Base-by-base conservation (phyloP, 2,888 invertebrate species). In the Cosmia trapezina region DNA sequence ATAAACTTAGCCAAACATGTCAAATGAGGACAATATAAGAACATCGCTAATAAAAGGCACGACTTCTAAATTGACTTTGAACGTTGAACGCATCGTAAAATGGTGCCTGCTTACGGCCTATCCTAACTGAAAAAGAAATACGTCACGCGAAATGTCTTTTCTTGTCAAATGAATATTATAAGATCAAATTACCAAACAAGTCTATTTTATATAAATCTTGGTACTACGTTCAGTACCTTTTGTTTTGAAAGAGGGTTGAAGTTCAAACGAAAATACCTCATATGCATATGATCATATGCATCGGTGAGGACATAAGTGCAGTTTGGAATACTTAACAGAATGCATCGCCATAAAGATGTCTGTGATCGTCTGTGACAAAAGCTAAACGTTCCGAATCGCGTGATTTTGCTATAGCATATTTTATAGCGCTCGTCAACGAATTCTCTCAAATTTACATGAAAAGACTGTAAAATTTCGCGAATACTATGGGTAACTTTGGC, bases 401-500 rank as follows among this genome's bases (percentile, higher is more conserved):
- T 92, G 90, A 84, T 86, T 85, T 85, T 80, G 78, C 86, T 73
- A 68, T 83, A 76, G 28, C 28, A 73, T 83, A 84, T 83, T 83
- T 86, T 84, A 83, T 80, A 80, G 80, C 75, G 65, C 83, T 89
- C 83, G 86, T 87, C 88, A 86, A 85, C 83, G 75, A 83, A 86
- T 85, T 79, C 83, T 85, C 86, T 85, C 77, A 87, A 92, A 91
- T 93, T 92, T 91, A 89, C 90, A 91, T 93, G 85, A 87, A 87
- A 89, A 84, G 53, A 88, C 85, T 88, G 88, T 89, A 90, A 89
- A 89, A 89, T 90, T 90, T 89, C 76, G 88, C 90, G 78, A 88
- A 86, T 78, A 64, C 78, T 81, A 75, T 79, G 72, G 83, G 85
- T 86, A 78, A 86, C 81, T 85, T 87, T 87, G 81, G 83, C 83